Base-by-base conservation (phyloP, 2,888 invertebrate species). In the Drosophila parthenogenetica region DNA sequence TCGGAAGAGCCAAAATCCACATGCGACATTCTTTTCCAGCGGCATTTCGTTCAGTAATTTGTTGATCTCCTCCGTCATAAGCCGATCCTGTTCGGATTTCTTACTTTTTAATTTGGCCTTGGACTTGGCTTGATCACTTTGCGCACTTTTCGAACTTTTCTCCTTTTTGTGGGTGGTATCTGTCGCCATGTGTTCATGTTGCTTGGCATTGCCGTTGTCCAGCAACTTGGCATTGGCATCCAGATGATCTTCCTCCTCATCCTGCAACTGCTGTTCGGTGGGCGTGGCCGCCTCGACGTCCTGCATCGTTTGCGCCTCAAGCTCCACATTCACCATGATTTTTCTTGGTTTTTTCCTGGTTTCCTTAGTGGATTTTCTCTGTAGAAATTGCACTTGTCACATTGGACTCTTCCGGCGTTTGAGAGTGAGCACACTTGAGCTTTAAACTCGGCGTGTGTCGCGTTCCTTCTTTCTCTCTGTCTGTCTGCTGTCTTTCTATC, bases 1-100 rank as follows among this genome's bases (percentile, higher is more conserved):
- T 59, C 92, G 93, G 50, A 94, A 90, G 73, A 94, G 93, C 93
- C 95, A 94, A 77, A 95, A 93, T 0, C 95, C 95, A 85, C 95
- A 95, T 3, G 94, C 92, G 0, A 94, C 94, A 60, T 95, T 95
- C 54, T 95, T 94, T 37, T 94, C 94, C 62, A 94, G 87, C 3
- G 93, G 93, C 87, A 93, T 91, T 45, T 93, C 93, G 57, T 90
- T 91, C 64, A 93, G 92, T 25, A 93, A 86, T 59, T 93, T 93
- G 71, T 94, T 93, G 5, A 92, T 91, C 35, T 92, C 92, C 62
- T 89, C 88, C n/a, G 91, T 91, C 69, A 89, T 89, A 25, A 80
- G 81, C 5, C 90, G 90, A 64, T 91, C 91, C 50, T 85, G 81
- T 42, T 89, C 90, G 2, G 88, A 79, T 58, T 90, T 91, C 39